These are phyloP conservation scores for Orestias chungarensis DNA, from an alignment of 2,797 vertebrate genomes.

Conservation along the genomic window DNA sequence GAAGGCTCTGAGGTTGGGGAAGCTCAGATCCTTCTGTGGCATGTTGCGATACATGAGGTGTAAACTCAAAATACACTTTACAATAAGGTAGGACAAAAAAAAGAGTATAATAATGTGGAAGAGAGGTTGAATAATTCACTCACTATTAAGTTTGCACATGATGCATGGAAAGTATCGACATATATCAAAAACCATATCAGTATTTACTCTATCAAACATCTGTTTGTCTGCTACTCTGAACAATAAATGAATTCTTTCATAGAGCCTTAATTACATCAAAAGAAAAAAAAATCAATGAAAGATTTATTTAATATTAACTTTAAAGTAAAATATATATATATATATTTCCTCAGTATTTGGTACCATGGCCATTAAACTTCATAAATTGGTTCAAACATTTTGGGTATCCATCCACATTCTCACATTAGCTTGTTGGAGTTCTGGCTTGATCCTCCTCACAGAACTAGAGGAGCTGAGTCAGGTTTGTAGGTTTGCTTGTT, in stretches of 20 bases:
- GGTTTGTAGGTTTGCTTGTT: too few relatives aligned
- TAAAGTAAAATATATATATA: background rate
- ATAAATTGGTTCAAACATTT: background rate
- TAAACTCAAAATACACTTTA: background rate
- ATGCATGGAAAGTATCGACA: background rate
- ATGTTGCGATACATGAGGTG: background rate
- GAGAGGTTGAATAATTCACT: background rate
- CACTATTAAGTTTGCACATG: background rate
- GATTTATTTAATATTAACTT: background rate
- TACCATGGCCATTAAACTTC: background rate
- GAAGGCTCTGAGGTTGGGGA: background rate
- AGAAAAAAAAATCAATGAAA: background rate
- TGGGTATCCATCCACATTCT: background rate
- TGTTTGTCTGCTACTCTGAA: background rate
- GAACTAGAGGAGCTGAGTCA: too few relatives aligned
- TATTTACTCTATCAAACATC: background rate
- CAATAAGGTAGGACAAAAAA: background rate
- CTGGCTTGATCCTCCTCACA: too few relatives aligned
- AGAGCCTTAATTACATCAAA: background rate
- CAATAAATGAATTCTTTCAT: background rate
- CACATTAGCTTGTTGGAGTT: too few relatives aligned
- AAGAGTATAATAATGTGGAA: background rate
- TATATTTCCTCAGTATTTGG: background rate
- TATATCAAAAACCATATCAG: background rate
- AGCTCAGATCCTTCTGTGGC: background rate